phyloP scores from a whole-genome alignment of 2,797 vertebrate genomes.

The Sebastolobus altivelis region DNA sequence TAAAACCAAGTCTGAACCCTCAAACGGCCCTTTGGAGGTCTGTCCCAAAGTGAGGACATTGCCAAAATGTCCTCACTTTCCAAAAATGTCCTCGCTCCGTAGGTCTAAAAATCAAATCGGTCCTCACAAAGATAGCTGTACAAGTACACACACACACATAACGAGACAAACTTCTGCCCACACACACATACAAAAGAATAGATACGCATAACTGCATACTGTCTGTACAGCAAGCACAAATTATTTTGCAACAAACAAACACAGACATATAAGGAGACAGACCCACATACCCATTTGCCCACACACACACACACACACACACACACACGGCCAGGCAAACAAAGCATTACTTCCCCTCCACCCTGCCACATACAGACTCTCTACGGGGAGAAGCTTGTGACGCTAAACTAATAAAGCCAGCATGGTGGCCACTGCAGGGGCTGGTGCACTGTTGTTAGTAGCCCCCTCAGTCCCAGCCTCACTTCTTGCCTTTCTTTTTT shows the following conservation, averaged over 20 bases:
- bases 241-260: constrained; percentile 24
- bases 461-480: constrained; percentile 57
- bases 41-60: background rate
- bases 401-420: constrained; percentile 81
- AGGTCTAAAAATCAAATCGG: background rate
- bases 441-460: constrained; percentile 67
- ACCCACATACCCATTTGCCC: constrained; percentile 14
- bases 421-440: constrained; percentile 72
- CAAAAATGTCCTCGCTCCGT: background rate
- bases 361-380: constrained; percentile 61
- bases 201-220: constrained; percentile 6
- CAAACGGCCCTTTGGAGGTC: background rate
- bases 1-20: background rate
- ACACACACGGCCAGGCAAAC: constrained; percentile 41
- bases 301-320: constrained; percentile 7
- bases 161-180: background rate
- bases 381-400: constrained; percentile 63
- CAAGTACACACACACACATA: constrained; percentile 3
- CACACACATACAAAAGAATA: background rate
- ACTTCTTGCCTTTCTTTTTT: constrained; percentile 50
- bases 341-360: constrained; percentile 56
- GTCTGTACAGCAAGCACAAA: constrained; percentile 17
- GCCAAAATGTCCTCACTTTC: background rate
- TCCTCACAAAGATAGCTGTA: background rate
- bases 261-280: constrained; percentile 18